Evolutionary conservation across 2,888 invertebrate species (phyloP), one percentile per base, ranked within the genome.

Genomic region (Noctua comes): DNA sequence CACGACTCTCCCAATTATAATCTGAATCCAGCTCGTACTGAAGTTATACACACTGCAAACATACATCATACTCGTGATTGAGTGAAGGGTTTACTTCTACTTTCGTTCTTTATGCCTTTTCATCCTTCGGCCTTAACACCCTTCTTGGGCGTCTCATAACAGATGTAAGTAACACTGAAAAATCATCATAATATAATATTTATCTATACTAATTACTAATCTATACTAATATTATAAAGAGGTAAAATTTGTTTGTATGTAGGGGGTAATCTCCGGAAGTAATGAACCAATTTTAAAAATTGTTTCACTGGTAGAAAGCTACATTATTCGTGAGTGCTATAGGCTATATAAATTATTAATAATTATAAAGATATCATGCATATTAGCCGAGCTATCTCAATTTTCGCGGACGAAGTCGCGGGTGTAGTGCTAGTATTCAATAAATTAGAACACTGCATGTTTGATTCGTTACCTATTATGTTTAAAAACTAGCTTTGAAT

Each of bases 1-100:
- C 68, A 73, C 68, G 71, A 68, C 80, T 73, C 75, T 72, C 68
- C 68, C 48, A 87, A 80, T 77, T 80, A 65, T 80, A 54, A 62
- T 59, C 71, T 73, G 57, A 73, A 70, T n/a, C 69, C 11, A 62
- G 8, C n/a, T 70, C 27, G 21, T 27, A 4, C 48, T 43, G 11
- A 18, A 36, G 6, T 59, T 21, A 40, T n/a, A 16, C 36, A 27
- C 6, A 31, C 31, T n/a, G 40, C 40, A 57, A n/a, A 57, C 18
- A 64, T 73, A 31, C 31, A 72, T 68, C 57, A 48, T 24, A 24
- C 59, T 64, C 21, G 27, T 40, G 40, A 62, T 68, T 46, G 16
- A 24, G n/a, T 51, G 5, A 24, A 68, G 8, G 24, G n/a, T 31
- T 24, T 13, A 40, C 21, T n/a, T n/a, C n/a, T 36, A 36, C 31